Base-by-base conservation (phyloP, 1,140 invertebrate species). In the Sarcophaga bullata region DNA sequence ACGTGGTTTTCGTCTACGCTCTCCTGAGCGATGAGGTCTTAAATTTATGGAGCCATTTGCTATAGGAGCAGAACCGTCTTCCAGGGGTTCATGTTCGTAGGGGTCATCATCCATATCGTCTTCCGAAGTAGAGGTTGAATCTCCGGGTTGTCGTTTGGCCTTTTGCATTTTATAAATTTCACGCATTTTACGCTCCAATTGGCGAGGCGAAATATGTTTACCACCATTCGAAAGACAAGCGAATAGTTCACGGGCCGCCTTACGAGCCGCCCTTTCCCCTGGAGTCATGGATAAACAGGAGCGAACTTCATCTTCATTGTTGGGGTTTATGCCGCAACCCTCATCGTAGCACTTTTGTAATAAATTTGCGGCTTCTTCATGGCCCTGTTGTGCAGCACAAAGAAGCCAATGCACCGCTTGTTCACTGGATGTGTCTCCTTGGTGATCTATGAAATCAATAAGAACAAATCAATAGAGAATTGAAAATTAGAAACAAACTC, bases 331-430 rank as follows among this genome's bases (percentile, higher is more conserved):
- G 11, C 96, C 95, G 85, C 94, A 93, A 48, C 95, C 95, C 48
- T 93, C 94, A 46, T 94, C 92, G 58, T 95, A 93, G 90, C 96
- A 97, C 90, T 95, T 92, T 86, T 93, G 92, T 49, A 98, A 91
- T 85, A 97, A 92, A 81, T 94, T 93, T 37, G 96, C 96, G 6
- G 97, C 96, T 88, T 97, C 95, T 83, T 94, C 92, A 88, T 97
- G 96, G 4, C 96, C 97, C 90, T 97, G 96, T 86, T 97, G 95
- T 0, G 96, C 97, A 0, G 97, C 96, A 90, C 95, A 95, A 15
- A 97, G 94, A 8, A 98, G 88, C 97, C 97, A 98, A 86, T 96
- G 95, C 58, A 98, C 93, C 0, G 96, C 97, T 82, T 92, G 92
- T 84, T 92, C 90, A 84, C 91, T 92, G 73, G 92, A 91, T 58